Evolutionary conservation across 2,797 vertebrate genomes (phyloP).

Genomic region (Cyprinodon diabolis): DNA sequence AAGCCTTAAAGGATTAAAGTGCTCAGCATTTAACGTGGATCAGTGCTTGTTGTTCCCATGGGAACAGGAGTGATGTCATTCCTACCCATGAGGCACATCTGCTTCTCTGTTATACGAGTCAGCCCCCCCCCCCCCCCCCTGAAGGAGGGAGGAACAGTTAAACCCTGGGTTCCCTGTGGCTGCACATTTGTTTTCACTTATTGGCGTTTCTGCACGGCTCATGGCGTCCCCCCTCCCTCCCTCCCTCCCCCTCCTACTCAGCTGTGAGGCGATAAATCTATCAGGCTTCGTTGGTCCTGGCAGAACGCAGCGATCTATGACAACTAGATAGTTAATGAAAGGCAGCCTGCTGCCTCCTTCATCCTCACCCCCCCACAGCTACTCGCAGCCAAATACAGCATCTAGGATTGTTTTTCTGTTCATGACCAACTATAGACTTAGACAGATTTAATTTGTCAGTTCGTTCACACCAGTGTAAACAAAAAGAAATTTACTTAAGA

Average conservation of each 20-base stretch:
- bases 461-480: too few species aligned
- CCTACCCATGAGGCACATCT: constrained; percentile 17
- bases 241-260: constrained; percentile 25
- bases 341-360: too few species aligned
- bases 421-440: too few species aligned
- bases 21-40: too few species aligned
- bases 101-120: background rate
- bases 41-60: too few species aligned
- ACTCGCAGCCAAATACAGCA: too few species aligned
- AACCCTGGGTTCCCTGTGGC: constrained; percentile 58
- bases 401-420: too few species aligned
- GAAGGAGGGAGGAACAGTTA: constrained; percentile 52
- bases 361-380: too few species aligned
- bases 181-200: constrained; percentile 70
- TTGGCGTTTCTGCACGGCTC: constrained; percentile 39
- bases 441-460: too few species aligned
- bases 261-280: constrained; percentile 33
- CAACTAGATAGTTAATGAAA: constrained; percentile 18
- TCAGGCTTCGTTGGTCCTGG: constrained; percentile 29
- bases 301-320: constrained; percentile 31
- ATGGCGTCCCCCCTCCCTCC: constrained; percentile 22
- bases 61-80: too few species aligned
- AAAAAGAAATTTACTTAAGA: too few species aligned
- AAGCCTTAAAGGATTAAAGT: too few species aligned
- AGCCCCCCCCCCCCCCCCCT: constrained; percentile 13